phyloP scores from a whole-genome alignment of 2,113 vertebrate species.

The Ciconia boyciana region DNA sequence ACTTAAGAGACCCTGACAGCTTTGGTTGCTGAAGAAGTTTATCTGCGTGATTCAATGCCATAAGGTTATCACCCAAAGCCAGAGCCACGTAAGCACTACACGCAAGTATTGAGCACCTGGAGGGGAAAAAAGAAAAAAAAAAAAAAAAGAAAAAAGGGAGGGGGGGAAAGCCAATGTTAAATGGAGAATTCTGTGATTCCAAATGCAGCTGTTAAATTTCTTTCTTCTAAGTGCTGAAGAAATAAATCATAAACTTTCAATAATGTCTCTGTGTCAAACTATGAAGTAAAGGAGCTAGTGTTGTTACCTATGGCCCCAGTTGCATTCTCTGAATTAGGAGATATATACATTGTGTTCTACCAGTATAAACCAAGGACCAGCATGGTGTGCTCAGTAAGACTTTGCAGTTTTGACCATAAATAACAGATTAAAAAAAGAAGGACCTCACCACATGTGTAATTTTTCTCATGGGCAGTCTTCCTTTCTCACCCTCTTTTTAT shows the following conservation, averaged over 20 bases:
- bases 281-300: not conserved
- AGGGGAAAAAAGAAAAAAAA: not conserved
- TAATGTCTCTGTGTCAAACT: not conserved
- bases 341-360: too few species aligned
- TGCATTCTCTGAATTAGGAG: not conserved
- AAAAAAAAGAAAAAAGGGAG: not conserved
- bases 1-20: slow-evolving; percentile 96
- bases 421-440: not conserved
- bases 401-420: not conserved
- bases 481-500: not conserved
- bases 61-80: slow-evolving; percentile 94
- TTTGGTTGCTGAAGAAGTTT: slow-evolving; percentile 95
- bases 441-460: not conserved
- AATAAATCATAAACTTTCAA: not conserved
- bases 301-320: not conserved
- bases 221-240: not conserved
- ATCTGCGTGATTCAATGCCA: slow-evolving; percentile 94
- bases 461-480: not conserved
- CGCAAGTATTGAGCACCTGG: slow-evolving; percentile 93
- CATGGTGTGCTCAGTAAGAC: not conserved
- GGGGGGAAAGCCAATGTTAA: not conserved
- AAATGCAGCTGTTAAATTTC: not conserved
- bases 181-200: not conserved
- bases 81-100: slow-evolving; percentile 94
- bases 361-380: not conserved